Conservation (phyloP, 2,113 vertebrate genomes). For the Menidia beryllina region DNA sequence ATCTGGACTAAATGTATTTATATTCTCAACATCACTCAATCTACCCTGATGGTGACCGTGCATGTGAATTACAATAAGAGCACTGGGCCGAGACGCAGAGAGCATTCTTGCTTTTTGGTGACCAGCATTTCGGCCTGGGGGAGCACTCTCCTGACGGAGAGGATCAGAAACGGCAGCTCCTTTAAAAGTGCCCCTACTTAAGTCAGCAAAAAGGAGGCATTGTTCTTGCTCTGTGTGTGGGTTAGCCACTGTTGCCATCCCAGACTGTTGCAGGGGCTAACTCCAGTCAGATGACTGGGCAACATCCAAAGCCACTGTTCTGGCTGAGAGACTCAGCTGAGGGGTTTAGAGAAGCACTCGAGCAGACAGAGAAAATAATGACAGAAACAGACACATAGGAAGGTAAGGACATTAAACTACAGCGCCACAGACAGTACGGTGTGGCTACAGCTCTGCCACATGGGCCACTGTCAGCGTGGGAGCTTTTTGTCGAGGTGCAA, state of each 20-base stretch:
- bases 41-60: neutral
- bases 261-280: slow-evolving; percentile 54
- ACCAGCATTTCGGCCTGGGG: slow-evolving; percentile 16
- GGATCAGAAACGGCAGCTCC: slow-evolving; percentile 39
- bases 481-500: slow-evolving; percentile 25
- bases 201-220: slow-evolving; percentile 62
- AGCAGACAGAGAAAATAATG: slow-evolving; percentile 3
- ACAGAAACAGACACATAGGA: neutral
- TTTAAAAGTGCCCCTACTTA: slow-evolving; percentile 49
- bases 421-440: neutral
- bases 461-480: too few species aligned
- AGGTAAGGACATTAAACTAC: neutral
- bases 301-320: slow-evolving; percentile 57
- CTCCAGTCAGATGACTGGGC: slow-evolving; percentile 71
- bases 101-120: slow-evolving; percentile 4
- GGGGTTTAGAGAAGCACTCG: slow-evolving; percentile 24
- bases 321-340: slow-evolving; percentile 43
- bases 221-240: slow-evolving; percentile 55
- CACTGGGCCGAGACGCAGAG: slow-evolving; percentile 1
- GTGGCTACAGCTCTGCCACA: neutral
- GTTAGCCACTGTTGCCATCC: slow-evolving; percentile 46
- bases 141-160: slow-evolving; percentile 41
- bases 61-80: neutral
- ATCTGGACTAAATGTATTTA: neutral
- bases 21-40: neutral